Percentiles rank a stretch among this genome's conserved stretches.
Evolutionary conservation across 1,140 invertebrate genomes (phyloP).

Genomic region (Nephila pilipes): DNA sequence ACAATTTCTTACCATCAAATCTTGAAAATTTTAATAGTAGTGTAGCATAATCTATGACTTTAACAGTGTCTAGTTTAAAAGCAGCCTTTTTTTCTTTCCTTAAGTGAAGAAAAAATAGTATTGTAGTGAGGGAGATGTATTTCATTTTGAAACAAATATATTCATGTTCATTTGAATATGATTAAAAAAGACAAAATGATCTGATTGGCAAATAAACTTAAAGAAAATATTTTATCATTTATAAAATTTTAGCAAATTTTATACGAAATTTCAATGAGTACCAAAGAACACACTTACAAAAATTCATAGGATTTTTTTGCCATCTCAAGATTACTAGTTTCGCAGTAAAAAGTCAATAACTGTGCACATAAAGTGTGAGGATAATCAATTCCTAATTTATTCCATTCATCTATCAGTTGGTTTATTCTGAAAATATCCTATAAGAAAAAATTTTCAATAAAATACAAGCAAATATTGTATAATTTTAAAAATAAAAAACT

Average conservation of each 20-base stretch:
- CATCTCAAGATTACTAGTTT: not conserved
- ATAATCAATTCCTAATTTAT: not conserved
- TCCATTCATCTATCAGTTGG: not conserved
- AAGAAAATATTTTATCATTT: not conserved
- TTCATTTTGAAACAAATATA: not conserved
- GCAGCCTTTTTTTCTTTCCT: not conserved
- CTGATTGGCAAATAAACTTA: not conserved
- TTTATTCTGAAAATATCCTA: not conserved
- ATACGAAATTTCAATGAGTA: not conserved
- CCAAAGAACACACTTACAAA: not conserved
- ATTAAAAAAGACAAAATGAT: not conserved
- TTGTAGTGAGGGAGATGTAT: not conserved
- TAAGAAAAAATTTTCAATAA: not conserved
- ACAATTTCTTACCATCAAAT: not conserved
- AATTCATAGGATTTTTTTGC: not conserved
- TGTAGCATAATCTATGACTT: slow-evolving; percentile 18
- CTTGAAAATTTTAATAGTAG: not conserved
- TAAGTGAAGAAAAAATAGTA: not conserved
- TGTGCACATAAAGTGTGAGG: not conserved
- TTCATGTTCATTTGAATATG: not conserved
- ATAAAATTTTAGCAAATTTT: too few relatives aligned
- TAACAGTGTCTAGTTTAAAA: not conserved
- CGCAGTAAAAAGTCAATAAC: not conserved
- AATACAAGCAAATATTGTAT: too few relatives aligned
- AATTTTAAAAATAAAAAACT: too few relatives aligned